phyloP scores from a whole-genome alignment of 2,797 vertebrate species.

The Macrochelys suwanniensis region DNA sequence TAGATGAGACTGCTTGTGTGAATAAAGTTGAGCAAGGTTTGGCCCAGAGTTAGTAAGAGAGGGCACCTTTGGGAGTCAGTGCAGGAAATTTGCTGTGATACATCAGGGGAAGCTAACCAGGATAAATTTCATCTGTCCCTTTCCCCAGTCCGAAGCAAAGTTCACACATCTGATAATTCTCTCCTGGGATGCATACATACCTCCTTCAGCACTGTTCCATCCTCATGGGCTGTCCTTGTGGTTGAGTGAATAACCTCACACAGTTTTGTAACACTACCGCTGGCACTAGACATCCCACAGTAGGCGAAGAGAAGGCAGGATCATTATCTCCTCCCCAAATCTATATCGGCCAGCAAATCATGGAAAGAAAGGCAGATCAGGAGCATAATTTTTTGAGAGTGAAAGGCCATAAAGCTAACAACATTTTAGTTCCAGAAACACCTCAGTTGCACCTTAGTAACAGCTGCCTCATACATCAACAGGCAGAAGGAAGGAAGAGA shows the following conservation, averaged over 20 bases:
- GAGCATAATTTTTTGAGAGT: not conserved
- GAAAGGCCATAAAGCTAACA: not conserved
- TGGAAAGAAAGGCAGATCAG: not conserved
- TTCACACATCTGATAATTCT: not conserved
- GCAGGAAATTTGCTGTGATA: not conserved
- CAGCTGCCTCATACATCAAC: not conserved
- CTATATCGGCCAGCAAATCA: not conserved
- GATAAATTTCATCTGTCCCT: not conserved
- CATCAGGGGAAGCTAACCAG: not conserved
- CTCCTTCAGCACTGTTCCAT: not conserved
- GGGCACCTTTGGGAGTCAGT: not conserved
- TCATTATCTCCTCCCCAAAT: not conserved
- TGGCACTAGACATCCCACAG: not conserved
- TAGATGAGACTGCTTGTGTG: not conserved
- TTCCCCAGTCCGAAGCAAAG: not conserved
- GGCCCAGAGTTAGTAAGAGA: not conserved
- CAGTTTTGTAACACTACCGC: not conserved
- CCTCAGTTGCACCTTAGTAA: not conserved
- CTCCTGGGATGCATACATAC: not conserved
- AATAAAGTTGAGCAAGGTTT: not conserved
- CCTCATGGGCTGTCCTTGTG: not conserved
- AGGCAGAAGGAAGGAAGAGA: not conserved
- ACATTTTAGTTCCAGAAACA: not conserved
- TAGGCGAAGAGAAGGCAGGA: not conserved
- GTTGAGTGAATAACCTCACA: not conserved